Conservation (phyloP, 2,888 invertebrate species). For the Tachina fera region DNA sequence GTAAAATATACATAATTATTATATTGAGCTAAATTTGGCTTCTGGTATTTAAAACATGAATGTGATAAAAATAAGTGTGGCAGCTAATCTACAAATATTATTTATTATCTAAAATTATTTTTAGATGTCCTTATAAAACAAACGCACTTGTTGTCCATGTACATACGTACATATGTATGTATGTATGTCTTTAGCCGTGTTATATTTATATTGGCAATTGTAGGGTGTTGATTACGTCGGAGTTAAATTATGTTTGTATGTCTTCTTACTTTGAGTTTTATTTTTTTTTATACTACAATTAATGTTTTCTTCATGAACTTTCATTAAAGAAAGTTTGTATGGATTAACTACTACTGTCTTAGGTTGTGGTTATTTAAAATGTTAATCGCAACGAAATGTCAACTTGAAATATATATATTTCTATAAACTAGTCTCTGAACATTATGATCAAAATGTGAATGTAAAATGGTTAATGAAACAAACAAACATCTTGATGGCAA, state of each 20-base stretch:
- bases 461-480: conserved; percentile 8
- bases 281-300: not conserved
- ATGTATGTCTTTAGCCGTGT: not conserved
- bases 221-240: not conserved
- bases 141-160: not conserved
- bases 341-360: not conserved
- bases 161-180: not conserved
- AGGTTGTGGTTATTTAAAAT: not conserved
- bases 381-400: not conserved
- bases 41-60: conserved; percentile 9
- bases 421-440: conserved; percentile 17
- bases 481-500: conserved; percentile 1
- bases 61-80: conserved; percentile 14
- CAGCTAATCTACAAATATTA: conserved; percentile 22
- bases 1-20: conserved; percentile 5
- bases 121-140: not conserved
- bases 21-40: not conserved
- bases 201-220: not conserved
- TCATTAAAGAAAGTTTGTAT: not conserved
- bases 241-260: not conserved
- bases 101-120: not conserved
- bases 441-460: conserved; percentile 17
- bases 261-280: not conserved
- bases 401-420: not conserved
- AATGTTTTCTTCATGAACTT: not conserved